Base-by-base conservation (phyloP, 2,113 vertebrate genomes). In the Hippocampus comes region DNA sequence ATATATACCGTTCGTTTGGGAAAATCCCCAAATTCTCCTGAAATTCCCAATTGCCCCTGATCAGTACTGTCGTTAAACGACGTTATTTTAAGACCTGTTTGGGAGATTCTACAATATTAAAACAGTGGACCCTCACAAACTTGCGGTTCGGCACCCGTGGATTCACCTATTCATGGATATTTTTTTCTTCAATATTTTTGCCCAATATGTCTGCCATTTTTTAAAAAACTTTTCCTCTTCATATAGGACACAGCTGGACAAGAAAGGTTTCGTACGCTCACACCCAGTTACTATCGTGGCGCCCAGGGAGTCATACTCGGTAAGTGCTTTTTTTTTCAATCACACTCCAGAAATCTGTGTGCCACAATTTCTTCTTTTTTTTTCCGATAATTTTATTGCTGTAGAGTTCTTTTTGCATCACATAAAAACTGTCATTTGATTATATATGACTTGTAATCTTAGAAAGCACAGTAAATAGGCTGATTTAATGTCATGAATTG, bases 261-360 rank as follows among this genome's bases (percentile, higher is more conserved):
- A 89, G 96, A 99, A 77, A 89, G 97, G 48, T 98, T 98, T 90
- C 93, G 97, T 82, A 99, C 97, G 30, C 73, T 98, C 87, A 99
- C 97, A 1, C 97, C 97, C 77, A 99, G 97, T 85, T 99, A 99
- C 89, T 99, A 98, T 61, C 95, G 97, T 82, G 97, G 96, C 70
- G 97, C 96, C 49, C 97, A 99, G 86, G 97, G 97, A 75, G 96
- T 99, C 89, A 99, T 98, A 80, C 88, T 99, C 63, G 96, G 96
- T 97, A 91, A 93, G 91, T 75, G 18, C 5, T 51, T 20, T 27
- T 63, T 25, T 20, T 17, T 17, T 67, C 4, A 27, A 25, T 65
- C 30, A 46, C 11, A 48, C 34, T 51, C 2, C 3, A 8, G 4
- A 42, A 60, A 56, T 53, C 21, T 30, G 5, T 42, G 9, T 60